Evolutionary conservation across 2,888 invertebrate genomes (phyloP).

Genomic region (Nomada ferruginata): DNA sequence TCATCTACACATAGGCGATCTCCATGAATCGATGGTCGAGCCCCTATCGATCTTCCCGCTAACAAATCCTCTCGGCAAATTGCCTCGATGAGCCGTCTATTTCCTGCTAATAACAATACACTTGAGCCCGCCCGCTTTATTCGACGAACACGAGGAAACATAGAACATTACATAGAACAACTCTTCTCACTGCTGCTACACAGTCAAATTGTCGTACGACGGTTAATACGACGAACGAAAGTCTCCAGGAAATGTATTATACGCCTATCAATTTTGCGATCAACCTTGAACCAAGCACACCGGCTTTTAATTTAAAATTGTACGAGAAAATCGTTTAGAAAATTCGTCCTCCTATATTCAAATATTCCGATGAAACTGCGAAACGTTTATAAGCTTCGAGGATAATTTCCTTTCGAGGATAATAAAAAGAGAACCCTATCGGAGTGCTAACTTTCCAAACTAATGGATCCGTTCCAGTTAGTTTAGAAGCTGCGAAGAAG

Average conservation of each 20-base stretch:
- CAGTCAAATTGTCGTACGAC: not conserved
- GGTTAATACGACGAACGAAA: slow-evolving; percentile 25
- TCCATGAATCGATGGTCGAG: not conserved
- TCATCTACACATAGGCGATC: not conserved
- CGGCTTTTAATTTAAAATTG: no score
- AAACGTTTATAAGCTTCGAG: not conserved
- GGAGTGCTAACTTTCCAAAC: not conserved
- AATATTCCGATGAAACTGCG: no score
- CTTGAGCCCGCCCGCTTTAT: slow-evolving; percentile 10
- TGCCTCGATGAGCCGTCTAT: slow-evolving; percentile 39
- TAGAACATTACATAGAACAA: not conserved
- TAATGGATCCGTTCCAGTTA: not conserved
- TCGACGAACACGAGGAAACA: slow-evolving; percentile 23
- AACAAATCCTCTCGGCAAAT: not conserved
- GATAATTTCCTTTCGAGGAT: not conserved
- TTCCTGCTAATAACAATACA: slow-evolving; percentile 29
- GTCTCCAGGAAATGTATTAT: not conserved
- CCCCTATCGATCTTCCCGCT: slow-evolving; percentile 10
- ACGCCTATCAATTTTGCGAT: no score
- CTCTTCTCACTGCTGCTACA: slow-evolving; percentile 26
- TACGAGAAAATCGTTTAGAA: no score
- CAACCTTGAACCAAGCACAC: no score
- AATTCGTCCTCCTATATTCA: no score
- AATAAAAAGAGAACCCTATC: not conserved
- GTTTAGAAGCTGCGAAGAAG: slow-evolving; percentile 1